Conservation (phyloP, 37 sponge, comb jelly and placozoan genomes). For the Ephydatia muelleri region DNA sequence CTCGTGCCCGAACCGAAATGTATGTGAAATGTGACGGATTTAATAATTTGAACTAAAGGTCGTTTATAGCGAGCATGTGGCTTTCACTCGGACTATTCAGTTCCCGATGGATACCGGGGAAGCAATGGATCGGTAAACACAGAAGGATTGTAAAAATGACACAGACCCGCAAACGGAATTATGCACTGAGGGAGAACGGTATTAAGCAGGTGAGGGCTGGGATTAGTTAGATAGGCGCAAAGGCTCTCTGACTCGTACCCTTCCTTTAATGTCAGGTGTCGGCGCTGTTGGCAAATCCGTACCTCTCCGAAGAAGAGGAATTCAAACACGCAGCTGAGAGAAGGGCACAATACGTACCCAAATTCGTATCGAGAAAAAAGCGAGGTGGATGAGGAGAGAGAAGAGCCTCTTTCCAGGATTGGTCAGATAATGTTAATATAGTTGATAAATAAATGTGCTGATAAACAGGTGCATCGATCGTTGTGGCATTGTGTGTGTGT, state of each 20-base stretch:
- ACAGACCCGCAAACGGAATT: slow-evolving; percentile 16
- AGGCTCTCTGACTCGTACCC: slow-evolving; percentile 1
- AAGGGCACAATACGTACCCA: slow-evolving; percentile 19
- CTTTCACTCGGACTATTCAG: slow-evolving; percentile 27
- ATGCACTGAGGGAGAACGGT: neutral
- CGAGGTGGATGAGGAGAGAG: slow-evolving; percentile 36
- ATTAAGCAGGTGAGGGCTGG: neutral
- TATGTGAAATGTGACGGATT: too few species aligned
- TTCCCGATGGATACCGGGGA: slow-evolving; percentile 63
- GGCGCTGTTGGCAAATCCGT: slow-evolving; percentile 38
- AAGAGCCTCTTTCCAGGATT: slow-evolving; percentile 18
- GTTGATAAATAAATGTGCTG: neutral
- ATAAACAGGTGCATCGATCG: neutral
- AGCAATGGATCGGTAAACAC: slow-evolving; percentile 78
- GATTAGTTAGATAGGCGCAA: neutral
- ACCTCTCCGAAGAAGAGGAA: slow-evolving; percentile 62
- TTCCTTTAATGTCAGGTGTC: slow-evolving; percentile 31
- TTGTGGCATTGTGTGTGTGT: neutral
- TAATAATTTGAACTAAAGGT: too few species aligned
- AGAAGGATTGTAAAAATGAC: slow-evolving; percentile 62
- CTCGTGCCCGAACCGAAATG: too few species aligned
- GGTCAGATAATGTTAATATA: neutral
- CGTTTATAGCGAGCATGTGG: slow-evolving; percentile 60
- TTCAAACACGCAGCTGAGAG: slow-evolving; percentile 20
- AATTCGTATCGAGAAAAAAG: neutral